Conservation (phyloP, 2,113 vertebrate genomes). For the Otis tarda region DNA sequence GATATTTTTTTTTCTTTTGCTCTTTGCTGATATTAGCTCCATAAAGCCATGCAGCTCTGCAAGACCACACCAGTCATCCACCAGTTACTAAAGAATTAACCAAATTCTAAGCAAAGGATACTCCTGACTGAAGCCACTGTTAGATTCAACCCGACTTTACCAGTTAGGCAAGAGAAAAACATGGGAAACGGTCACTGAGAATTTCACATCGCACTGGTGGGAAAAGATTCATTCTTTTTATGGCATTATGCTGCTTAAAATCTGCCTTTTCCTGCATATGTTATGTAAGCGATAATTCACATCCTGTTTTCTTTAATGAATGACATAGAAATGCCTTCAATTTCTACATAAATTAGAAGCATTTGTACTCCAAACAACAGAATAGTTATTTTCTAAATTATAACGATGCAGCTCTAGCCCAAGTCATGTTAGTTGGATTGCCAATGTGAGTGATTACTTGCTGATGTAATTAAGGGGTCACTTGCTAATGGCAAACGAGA, state of each 20-base stretch:
- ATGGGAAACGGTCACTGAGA: background rate
- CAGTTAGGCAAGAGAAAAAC: background rate
- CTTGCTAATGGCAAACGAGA: background rate
- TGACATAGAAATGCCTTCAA: background rate
- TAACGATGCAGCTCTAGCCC: background rate
- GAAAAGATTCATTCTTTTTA: background rate
- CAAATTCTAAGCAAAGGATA: background rate
- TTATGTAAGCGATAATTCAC: background rate
- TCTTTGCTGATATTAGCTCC: background rate
- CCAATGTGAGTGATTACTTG: background rate
- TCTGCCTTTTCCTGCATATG: background rate
- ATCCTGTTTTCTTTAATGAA: background rate
- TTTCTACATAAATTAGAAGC: background rate
- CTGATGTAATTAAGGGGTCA: background rate
- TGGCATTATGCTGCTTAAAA: background rate
- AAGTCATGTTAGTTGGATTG: background rate
- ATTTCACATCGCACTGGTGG: background rate
- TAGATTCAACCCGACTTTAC: background rate
- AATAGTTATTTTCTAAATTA: background rate
- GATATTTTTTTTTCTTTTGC: background rate
- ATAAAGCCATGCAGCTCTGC: background rate
- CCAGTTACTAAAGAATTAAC: background rate
- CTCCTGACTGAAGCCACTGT: background rate
- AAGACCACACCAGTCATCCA: background rate
- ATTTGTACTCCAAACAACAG: conserved; percentile 10